Evolutionary conservation across 2,888 invertebrate genomes (phyloP).

Genomic region (Drosophila peninsularis): DNA sequence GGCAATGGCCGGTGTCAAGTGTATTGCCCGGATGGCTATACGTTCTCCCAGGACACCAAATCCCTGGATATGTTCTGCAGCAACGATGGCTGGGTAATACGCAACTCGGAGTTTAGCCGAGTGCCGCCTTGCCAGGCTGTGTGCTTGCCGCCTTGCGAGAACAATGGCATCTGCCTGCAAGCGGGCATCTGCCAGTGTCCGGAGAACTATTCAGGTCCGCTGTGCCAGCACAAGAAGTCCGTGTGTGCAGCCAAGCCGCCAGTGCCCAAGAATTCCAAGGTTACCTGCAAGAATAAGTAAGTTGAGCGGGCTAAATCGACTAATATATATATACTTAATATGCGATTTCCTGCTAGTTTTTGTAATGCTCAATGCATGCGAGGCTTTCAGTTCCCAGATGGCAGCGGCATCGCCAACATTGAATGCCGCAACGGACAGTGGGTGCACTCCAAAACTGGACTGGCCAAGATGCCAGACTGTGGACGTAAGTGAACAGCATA

Average conservation of each 20-base stretch:
- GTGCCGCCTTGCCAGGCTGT: constrained; percentile 89
- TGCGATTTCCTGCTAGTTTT: constrained; percentile 83
- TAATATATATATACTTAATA: neutral
- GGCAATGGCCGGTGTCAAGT: constrained; percentile 74
- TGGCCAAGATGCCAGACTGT: constrained; percentile 89
- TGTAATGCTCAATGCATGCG: constrained; percentile 89
- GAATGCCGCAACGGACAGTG: constrained; percentile 89
- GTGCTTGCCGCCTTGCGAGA: constrained; percentile 91
- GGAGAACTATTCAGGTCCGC: constrained; percentile 89
- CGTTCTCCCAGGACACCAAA: constrained; percentile 71
- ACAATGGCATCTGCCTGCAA: constrained; percentile 91
- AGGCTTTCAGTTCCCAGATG: constrained; percentile 90
- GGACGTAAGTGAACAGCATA: constrained; percentile 85
- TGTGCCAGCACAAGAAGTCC: constrained; percentile 90
- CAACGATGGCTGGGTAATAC: constrained; percentile 80
- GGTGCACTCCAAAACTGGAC: constrained; percentile 88
- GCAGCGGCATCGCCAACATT: constrained; percentile 88
- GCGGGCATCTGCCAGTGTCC: constrained; percentile 92
- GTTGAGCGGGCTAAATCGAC: constrained; percentile 65
- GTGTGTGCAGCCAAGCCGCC: constrained; percentile 89
- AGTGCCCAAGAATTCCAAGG: constrained; percentile 88
- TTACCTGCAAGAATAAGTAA: constrained; percentile 88
- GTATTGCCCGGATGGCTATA: constrained; percentile 69
- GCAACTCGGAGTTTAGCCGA: constrained; percentile 76
- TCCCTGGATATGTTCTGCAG: constrained; percentile 76